Base-by-base conservation (phyloP, 2,797 vertebrate genomes). In the Galagoides demidoff region DNA sequence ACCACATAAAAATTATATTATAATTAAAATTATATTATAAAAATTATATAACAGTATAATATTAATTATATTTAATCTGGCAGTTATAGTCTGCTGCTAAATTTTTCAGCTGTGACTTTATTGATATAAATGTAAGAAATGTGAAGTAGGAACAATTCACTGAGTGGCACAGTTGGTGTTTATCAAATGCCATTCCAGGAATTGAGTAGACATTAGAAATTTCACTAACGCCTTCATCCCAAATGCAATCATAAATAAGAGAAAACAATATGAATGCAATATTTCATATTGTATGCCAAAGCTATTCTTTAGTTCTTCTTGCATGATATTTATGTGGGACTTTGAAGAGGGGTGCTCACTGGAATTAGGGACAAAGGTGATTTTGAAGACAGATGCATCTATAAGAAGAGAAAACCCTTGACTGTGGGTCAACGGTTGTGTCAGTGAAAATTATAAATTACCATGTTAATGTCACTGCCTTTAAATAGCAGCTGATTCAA, bases 211-310 rank as follows among this genome's bases (percentile, higher is more conserved):
- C 27, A 63, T 43, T 79, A 49, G 11, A 52, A 2, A 13, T 93
- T 78, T 93, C 17, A 87, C 5, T 77, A 71, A 81, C 20, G 5
- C 0, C 13, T 7, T 73, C 10, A 31, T 43, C 6, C 4, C 4
- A 52, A 49, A 91, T 55, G 7, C n/a, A 86, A 86, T 19, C 29
- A 85, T 89, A 95, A 91, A 68, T 63, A 19, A 89, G 85, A 90
- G 6, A 87, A 37, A 13, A 20, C 1, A 55, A 7, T 16, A 61
- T 63, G 66, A 82, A 61, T 7, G 6, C 37, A 89, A 34, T 79
- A n/a, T 25, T 20, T 66, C 57, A 49, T 2, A 17, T n/a, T 64
- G 1, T 27, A n/a, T 57, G 4, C 14, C 49, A 90, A 94, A 79
- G 37, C 57, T 8, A n/a, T 23, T 39, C 25, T 84, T 55, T 79